Conservation (phyloP, 2,113 vertebrate genomes). For the Scytalopus superciliaris region DNA sequence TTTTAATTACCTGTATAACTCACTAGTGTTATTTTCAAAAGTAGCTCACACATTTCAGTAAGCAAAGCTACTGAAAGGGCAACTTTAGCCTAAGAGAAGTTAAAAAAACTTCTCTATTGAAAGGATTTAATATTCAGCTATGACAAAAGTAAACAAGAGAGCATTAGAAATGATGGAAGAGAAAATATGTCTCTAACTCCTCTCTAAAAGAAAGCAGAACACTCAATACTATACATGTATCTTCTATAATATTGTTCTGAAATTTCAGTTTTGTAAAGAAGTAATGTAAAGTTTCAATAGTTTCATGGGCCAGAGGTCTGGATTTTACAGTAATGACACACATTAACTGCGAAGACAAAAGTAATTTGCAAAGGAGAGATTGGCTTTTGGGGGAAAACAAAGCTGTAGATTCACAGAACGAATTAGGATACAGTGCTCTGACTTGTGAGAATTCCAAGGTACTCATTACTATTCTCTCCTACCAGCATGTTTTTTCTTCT, state of each 20-base stretch:
- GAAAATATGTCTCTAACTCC: not conserved
- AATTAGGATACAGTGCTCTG: not conserved
- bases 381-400: not conserved
- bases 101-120: not conserved
- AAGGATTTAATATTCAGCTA: not conserved
- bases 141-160: not conserved
- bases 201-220: not conserved
- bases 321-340: not conserved
- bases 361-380: not conserved
- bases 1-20: not conserved
- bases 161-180: not conserved
- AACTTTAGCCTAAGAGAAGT: not conserved
- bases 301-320: not conserved
- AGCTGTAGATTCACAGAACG: not conserved
- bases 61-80: not conserved
- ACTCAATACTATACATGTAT: not conserved
- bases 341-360: not conserved
- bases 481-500: not conserved
- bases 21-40: not conserved
- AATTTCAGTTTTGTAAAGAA: not conserved
- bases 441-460: not conserved
- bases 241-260: not conserved
- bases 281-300: not conserved
- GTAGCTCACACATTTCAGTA: not conserved
- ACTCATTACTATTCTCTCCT: not conserved